Conservation (phyloP, 2,888 invertebrate genomes). For the Drymonia ruficornis region DNA sequence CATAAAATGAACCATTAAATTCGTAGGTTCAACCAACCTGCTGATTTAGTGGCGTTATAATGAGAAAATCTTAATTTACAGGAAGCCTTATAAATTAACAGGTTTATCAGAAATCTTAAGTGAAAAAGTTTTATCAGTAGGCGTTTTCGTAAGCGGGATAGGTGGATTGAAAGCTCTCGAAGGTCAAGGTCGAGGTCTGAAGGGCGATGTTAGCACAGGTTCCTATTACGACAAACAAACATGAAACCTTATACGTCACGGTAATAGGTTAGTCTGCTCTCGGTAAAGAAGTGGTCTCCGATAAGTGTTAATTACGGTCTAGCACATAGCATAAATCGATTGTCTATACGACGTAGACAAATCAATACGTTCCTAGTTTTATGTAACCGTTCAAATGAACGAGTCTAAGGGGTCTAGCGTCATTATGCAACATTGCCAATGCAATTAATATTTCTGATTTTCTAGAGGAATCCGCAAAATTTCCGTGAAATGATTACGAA, state of each 20-base stretch:
- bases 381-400: too few species aligned
- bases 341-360: too few species aligned
- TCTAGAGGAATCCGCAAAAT: too few species aligned
- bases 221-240: constrained; percentile 17
- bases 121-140: background rate
- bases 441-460: too few species aligned
- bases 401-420: too few species aligned
- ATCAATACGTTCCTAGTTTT: too few species aligned
- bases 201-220: constrained; percentile 9
- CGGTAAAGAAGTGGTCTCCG: background rate
- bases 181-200: constrained; percentile 10
- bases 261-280: background rate
- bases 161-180: background rate
- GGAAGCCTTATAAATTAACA: background rate
- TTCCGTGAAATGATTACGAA: too few species aligned
- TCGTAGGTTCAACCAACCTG: background rate
- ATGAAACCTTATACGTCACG: constrained; percentile 13
- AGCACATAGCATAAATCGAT: too few species aligned
- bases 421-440: too few species aligned
- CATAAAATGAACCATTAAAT: background rate
- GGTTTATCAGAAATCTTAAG: background rate
- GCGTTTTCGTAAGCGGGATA: background rate
- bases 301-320: too few species aligned
- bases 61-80: constrained; percentile 1
- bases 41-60: background rate